Conservation (phyloP, 1,140 invertebrate genomes). For the Lanistes nyassanus region DNA sequence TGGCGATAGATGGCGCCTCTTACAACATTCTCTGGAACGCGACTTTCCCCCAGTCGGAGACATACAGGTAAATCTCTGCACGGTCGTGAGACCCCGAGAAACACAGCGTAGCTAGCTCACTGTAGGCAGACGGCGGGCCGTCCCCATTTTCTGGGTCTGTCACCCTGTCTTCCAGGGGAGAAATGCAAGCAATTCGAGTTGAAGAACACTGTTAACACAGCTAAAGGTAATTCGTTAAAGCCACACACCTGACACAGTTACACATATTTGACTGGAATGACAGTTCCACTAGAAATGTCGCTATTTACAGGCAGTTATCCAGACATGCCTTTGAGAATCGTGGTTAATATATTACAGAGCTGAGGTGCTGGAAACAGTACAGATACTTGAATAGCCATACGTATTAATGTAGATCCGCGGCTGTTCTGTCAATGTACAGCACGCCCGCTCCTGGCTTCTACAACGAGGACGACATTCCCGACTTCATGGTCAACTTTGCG, state of each 20-base stretch:
- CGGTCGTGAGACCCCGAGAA: not conserved
- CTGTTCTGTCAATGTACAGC: conserved; percentile 67
- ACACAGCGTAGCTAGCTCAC: not conserved
- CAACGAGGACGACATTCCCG: conserved; percentile 82
- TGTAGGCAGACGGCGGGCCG: not conserved
- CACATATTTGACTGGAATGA: not conserved
- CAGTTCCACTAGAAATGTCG: no score
- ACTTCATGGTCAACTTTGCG: conserved; percentile 85
- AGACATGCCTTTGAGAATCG: not conserved
- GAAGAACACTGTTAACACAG: no score
- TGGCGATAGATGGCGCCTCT: conserved; percentile 78
- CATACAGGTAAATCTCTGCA: conserved; percentile 65
- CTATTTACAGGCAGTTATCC: no score
- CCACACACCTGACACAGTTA: not conserved
- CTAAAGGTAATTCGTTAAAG: not conserved
- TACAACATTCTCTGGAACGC: conserved; percentile 80
- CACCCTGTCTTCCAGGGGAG: no score
- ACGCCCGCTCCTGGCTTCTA: conserved; percentile 84
- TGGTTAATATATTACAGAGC: not conserved
- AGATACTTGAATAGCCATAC: no score
- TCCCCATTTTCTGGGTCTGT: no score
- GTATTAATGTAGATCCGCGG: not conserved
- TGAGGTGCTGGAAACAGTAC: not conserved
- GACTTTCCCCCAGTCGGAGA: conserved; percentile 73
- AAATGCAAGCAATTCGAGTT: no score